Conservation (phyloP, 2,113 vertebrate species). For the Chitala chitala region DNA sequence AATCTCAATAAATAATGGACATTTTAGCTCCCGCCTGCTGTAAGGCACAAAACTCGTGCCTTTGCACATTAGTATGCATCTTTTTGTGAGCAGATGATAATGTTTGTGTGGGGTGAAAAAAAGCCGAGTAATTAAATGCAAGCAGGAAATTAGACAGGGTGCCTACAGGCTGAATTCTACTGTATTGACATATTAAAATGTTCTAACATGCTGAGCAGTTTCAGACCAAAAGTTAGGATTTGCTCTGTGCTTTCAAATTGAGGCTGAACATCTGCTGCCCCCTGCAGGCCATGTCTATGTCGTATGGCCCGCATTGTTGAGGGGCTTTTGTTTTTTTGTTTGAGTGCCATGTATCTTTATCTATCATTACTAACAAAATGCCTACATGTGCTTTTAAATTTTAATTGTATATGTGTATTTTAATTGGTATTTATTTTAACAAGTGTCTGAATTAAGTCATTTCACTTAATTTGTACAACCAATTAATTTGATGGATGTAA, state of each 20-base stretch:
- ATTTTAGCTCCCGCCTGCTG: too few species aligned
- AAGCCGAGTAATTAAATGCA: background rate
- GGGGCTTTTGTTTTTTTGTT: background rate
- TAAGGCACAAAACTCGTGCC: too few species aligned
- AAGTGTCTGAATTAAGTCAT: too few species aligned
- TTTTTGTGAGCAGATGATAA: background rate
- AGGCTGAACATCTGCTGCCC: slow-evolving; percentile 31
- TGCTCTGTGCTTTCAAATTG: background rate
- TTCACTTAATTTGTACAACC: too few species aligned
- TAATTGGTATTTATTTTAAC: too few species aligned
- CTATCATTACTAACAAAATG: too few species aligned
- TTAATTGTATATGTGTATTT: too few species aligned
- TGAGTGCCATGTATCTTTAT: slow-evolving; percentile 14
- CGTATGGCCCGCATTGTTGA: background rate
- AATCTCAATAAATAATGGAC: background rate
- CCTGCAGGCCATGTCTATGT: slow-evolving; percentile 29
- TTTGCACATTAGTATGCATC: background rate
- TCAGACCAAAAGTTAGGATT: background rate
- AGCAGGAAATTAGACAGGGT: background rate
- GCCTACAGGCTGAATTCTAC: background rate
- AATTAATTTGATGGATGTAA: too few species aligned
- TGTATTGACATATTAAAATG: background rate
- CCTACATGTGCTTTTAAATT: too few species aligned
- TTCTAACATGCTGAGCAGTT: background rate
- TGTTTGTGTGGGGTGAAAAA: background rate